Base-by-base conservation (phyloP, 2,113 vertebrate genomes). In the Spea bombifrons region DNA sequence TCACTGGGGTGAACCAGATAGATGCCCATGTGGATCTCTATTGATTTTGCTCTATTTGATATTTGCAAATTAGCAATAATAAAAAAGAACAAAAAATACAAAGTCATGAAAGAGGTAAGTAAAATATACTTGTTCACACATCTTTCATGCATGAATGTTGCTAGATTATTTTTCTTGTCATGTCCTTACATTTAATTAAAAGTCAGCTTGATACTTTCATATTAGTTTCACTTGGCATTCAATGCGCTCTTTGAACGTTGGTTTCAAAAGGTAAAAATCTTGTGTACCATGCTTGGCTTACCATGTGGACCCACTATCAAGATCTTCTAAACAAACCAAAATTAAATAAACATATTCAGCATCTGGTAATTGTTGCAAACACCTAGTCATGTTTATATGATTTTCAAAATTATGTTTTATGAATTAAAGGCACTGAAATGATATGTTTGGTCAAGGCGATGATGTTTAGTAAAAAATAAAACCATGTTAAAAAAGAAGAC, bases 171-270 rank as follows among this genome's bases (percentile, higher is more conserved):
- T 66, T 66, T 53, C 4, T 71, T 71, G 4, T 46, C 43, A 78
- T 53, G 47, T 73, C 61, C 73, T 45, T 17, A 80, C 44, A 68
- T 74, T 80, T 74, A 73, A 80, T 74, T 74, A 80, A 74, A 80
- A 80, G 65, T 44, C 78, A 68, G 78, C 71, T 80, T 80, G 71
- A 74, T 80, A 68, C 52, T 64, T 73, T 73, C 63, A 80, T 6
- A 74, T 17, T 61, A 44, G 49, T 67, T 73, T 49, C 64, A 68
- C 71, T 74, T 80, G 78, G 71, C 78, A 80, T 61, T 68, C 50
- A 5, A 12, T 8, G 65, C n/a, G 17, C 61, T 72, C 69, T 78
- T 72, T 79, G 63, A 66, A 73, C 70, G 73, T 73, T 59, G 44
- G 5, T n/a, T 79, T 73, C 50, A 8, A 79, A 79, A 73, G 70